Evolutionary conservation across 2,113 vertebrate species (phyloP).

Genomic region (Crotophaga sulcirostris): DNA sequence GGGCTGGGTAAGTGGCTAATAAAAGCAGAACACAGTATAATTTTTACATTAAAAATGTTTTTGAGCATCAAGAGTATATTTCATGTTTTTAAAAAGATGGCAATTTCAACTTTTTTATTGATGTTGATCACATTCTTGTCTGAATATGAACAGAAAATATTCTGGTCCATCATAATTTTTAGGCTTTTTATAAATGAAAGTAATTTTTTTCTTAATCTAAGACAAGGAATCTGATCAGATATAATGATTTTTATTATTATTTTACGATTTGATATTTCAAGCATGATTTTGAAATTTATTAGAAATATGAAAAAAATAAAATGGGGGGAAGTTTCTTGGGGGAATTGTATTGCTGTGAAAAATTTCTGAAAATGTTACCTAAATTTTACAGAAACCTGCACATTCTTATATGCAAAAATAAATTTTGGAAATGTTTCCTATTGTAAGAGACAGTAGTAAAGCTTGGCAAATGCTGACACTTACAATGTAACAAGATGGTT

Average conservation of each 20-base stretch:
- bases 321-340: accelerated
- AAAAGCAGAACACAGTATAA: neutral
- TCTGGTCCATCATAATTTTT: neutral
- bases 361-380: neutral
- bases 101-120: neutral
- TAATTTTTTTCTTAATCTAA: neutral
- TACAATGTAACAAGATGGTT: neutral
- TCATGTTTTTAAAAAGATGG: neutral
- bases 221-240: neutral
- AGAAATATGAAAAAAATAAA: neutral
- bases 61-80: neutral
- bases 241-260: neutral
- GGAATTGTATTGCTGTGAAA: neutral
- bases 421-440: neutral
- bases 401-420: neutral
- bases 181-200: neutral
- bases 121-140: neutral
- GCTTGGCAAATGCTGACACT: neutral
- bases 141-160: neutral
- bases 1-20: neutral
- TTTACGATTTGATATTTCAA: neutral
- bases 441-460: neutral
- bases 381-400: neutral
- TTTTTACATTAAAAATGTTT: neutral
- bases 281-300: neutral